Base-by-base conservation (phyloP, 2,888 invertebrate genomes). In the Trichopria drosophilae region DNA sequence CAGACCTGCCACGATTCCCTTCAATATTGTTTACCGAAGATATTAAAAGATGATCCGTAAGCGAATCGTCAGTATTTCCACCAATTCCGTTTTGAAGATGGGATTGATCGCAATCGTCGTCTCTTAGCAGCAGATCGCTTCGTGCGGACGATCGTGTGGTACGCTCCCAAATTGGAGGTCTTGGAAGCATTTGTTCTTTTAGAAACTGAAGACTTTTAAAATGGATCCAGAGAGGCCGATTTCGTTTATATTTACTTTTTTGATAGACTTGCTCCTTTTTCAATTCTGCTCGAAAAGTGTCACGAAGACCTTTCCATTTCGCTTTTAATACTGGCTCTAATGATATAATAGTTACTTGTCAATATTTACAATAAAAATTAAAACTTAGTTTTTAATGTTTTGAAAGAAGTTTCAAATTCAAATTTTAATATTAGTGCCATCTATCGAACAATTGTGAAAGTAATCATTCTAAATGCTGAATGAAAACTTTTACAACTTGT, bases 271-370 rank as follows among this genome's bases (percentile, higher is more conserved):
- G 65, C 18, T 74, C 72, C 50, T 76, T 76, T 51, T 73, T 74
- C 16, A 76, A 46, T 36, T 76, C 76, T 3, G 71, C 72, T 3
- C 76, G 69, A 53, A 75, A 76, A 1, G 75, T 76, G 43, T 76
- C 76, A 18, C 76, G 58, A 9, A 76, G 59, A 12, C 73, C 72
- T 53, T 75, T 76, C 76, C 76, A 76, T 51, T 73, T 74, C 1
- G 68, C 65, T 54, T 71, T 72, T 12, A 72, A 51, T 16, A 67
- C 62, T 34, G 69, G 65, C 26, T 70, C 72, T 72, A 63, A 12
- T 63, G 62, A 53, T 20, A 43, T 16, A 15, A 36, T 32, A 23
- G 12, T 28, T 19, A 19, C 23, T 16, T 34, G 12, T 29, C 13
- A 10, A 29, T 36, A 15, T 36, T 31, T n/a, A 29, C 10, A 36